Evolutionary conservation across 2,888 invertebrate genomes (phyloP).

Genomic region (Baccha elongata): DNA sequence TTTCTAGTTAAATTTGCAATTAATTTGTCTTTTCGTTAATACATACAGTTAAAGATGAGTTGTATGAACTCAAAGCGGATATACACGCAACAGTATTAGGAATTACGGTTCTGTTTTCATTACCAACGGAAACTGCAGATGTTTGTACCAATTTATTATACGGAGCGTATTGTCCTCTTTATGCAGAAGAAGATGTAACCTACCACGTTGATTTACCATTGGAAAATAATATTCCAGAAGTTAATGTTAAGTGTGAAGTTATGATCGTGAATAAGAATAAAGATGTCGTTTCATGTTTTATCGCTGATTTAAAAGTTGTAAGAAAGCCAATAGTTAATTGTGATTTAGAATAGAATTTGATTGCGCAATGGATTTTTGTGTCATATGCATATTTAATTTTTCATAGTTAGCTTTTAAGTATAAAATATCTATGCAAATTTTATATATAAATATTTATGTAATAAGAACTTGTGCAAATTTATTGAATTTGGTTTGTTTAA

Average conservation of each 20-base stretch:
- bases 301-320: constrained; percentile 24
- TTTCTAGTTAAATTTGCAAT: not conserved
- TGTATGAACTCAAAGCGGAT: constrained; percentile 57
- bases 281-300: constrained; percentile 76
- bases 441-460: no score
- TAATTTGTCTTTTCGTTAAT: not conserved
- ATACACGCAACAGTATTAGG: constrained; percentile 74
- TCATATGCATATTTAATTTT: no score
- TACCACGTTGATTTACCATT: constrained; percentile 79
- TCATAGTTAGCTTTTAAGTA: no score
- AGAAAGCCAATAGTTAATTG: constrained; percentile 2
- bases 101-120: constrained; percentile 73
- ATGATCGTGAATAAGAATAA: constrained; percentile 74
- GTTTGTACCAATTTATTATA: constrained; percentile 78
- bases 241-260: constrained; percentile 78
- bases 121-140: constrained; percentile 75
- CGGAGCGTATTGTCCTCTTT: constrained; percentile 80
- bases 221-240: constrained; percentile 76
- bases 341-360: no score
- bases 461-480: no score
- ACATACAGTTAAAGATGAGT: constrained; percentile 2
- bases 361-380: no score
- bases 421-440: no score
- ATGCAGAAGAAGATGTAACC: constrained; percentile 79
- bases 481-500: no score